phyloP scores from a whole-genome alignment of 2,797 vertebrate genomes.

The Manis javanica region DNA sequence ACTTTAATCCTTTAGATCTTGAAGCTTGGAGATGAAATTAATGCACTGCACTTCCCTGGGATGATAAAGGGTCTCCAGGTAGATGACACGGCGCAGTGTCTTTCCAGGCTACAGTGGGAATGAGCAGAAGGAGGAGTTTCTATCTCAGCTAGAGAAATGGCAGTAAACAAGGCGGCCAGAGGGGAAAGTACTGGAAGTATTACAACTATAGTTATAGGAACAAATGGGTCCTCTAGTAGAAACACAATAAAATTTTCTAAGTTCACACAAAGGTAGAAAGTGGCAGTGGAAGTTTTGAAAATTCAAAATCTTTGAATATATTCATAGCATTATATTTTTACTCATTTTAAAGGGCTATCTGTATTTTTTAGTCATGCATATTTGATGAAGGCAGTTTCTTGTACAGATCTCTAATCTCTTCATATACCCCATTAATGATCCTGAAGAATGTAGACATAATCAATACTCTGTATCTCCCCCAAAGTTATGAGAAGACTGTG shows the following conservation, averaged over 20 bases:
- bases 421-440: slow-evolving; percentile 32
- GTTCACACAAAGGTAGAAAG: slow-evolving; percentile 16
- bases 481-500: not conserved
- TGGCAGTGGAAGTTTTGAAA: not conserved
- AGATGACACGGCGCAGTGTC: not conserved
- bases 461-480: not conserved
- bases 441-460: not conserved
- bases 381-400: slow-evolving; percentile 27
- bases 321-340: slow-evolving; percentile 14
- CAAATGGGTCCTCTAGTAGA: not conserved
- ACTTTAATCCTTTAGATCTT: slow-evolving; percentile 25
- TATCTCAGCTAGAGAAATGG: not conserved
- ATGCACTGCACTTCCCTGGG: not conserved
- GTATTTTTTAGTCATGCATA: not conserved
- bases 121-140: not conserved
- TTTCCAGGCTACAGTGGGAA: not conserved
- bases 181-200: not conserved
- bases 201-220: not conserved
- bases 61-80: not conserved
- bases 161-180: not conserved
- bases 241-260: not conserved
- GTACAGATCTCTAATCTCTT: slow-evolving; percentile 33
- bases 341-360: not conserved
- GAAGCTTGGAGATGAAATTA: not conserved
- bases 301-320: slow-evolving; percentile 3